These are phyloP conservation scores for Liasis olivaceus DNA, from an alignment of 2,797 vertebrate species.

Conservation along the genomic window DNA sequence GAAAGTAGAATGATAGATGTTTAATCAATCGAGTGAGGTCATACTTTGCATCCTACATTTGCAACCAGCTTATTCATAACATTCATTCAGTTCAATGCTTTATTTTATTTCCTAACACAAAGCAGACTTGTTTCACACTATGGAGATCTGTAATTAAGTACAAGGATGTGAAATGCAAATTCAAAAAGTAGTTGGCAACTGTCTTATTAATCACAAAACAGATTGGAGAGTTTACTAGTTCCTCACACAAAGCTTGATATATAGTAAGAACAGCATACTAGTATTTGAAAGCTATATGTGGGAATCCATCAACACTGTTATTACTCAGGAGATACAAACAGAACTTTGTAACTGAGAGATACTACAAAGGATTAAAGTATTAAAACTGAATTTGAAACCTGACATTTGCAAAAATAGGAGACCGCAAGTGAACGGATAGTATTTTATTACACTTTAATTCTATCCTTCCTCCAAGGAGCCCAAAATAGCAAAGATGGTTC, in stretches of 20 bases:
- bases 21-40: too few species aligned
- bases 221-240: not conserved
- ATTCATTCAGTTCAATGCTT: too few species aligned
- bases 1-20: too few species aligned
- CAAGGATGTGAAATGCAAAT: too few species aligned
- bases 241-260: not conserved
- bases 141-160: not conserved
- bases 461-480: too few species aligned
- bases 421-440: too few species aligned
- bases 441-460: too few species aligned
- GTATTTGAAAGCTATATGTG: not conserved
- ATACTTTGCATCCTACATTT: too few species aligned
- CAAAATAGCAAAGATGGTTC: too few species aligned
- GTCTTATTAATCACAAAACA: not conserved
- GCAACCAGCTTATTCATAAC: too few species aligned
- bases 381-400: not conserved
- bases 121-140: not conserved
- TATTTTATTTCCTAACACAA: too few species aligned
- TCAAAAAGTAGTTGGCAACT: not conserved
- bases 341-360: not conserved
- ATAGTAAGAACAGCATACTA: not conserved
- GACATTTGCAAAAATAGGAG: too few species aligned
- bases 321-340: not conserved
- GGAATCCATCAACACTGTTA: not conserved
- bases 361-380: not conserved